phyloP scores from a whole-genome alignment of 2,797 vertebrate species.

The Tolypeutes matacus region DNA sequence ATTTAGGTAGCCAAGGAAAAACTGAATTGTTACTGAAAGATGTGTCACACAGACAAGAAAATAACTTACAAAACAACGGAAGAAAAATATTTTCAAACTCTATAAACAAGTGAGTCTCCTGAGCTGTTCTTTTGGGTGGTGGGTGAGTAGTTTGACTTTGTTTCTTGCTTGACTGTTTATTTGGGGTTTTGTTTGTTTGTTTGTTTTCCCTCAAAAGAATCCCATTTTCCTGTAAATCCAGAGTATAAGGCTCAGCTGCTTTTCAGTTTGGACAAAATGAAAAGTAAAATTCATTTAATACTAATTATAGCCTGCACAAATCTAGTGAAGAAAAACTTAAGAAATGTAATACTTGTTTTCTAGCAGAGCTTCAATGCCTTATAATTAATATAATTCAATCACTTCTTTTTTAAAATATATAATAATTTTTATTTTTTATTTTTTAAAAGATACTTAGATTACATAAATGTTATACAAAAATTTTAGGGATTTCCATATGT shows the following conservation, averaged over 20 bases:
- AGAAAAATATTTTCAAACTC: slow-evolving; percentile 63
- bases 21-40: slow-evolving; percentile 72
- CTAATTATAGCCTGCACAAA: slow-evolving; percentile 67
- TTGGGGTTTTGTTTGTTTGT: not conserved
- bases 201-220: not conserved
- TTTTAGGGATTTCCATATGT: no score
- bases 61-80: slow-evolving; percentile 64
- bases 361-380: slow-evolving; percentile 42
- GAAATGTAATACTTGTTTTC: slow-evolving; percentile 73
- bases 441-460: no score
- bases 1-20: slow-evolving; percentile 64
- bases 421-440: no score
- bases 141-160: slow-evolving; percentile 14
- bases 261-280: slow-evolving; percentile 61
- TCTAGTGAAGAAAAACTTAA: slow-evolving; percentile 69
- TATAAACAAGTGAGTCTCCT: slow-evolving; percentile 19
- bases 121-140: slow-evolving; percentile 28
- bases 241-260: slow-evolving; percentile 55
- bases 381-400: slow-evolving; percentile 71
- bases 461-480: no score
- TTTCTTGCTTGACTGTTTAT: slow-evolving; percentile 53
- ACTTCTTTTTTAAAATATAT: no score
- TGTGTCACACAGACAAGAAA: slow-evolving; percentile 68
- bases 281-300: slow-evolving; percentile 69
- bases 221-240: slow-evolving; percentile 52